phyloP scores from a whole-genome alignment of 2,888 invertebrate species.

The Odontocerum albicorne region DNA sequence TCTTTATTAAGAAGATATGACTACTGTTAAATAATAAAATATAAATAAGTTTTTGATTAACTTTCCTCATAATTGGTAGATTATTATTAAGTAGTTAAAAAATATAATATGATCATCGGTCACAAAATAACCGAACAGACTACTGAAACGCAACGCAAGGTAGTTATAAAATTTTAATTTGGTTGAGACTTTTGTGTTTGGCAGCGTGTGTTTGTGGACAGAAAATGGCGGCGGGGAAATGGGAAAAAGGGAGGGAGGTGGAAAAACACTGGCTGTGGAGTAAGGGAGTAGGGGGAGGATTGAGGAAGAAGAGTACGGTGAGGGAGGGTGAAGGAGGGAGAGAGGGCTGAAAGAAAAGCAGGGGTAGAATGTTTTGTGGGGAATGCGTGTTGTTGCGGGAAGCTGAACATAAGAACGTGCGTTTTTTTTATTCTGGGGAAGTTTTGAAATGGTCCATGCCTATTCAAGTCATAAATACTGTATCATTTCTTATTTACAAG shows the following conservation, averaged over 20 bases:
- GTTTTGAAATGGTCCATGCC: no score
- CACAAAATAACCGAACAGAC: background rate
- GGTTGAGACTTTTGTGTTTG: slow-evolving; percentile 18
- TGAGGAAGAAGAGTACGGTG: slow-evolving; percentile 20
- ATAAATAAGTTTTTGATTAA: no score
- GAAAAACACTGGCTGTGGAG: slow-evolving; percentile 15
- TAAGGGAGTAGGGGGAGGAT: slow-evolving; percentile 24
- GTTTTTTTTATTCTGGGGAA: no score
- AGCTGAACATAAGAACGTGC: no score
- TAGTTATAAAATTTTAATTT: slow-evolving; percentile 28
- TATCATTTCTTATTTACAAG: no score
- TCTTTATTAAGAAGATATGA: no score
- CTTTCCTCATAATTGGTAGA: no score
- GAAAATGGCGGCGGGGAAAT: slow-evolving; percentile 35
- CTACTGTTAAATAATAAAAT: no score
- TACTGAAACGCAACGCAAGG: slow-evolving; percentile 2
- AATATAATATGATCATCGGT: no score
- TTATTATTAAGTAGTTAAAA: no score
- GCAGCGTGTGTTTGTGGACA: slow-evolving; percentile 25
- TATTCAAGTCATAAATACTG: no score
- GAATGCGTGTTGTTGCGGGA: background rate
- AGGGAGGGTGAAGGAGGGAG: background rate
- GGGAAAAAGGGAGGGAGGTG: slow-evolving; percentile 36
- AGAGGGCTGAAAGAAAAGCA: background rate
- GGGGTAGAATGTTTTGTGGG: background rate